Evolutionary conservation across 2,113 vertebrate species (phyloP), one percentile per base, ranked within the genome.

Genomic region (Lophius piscatorius): DNA sequence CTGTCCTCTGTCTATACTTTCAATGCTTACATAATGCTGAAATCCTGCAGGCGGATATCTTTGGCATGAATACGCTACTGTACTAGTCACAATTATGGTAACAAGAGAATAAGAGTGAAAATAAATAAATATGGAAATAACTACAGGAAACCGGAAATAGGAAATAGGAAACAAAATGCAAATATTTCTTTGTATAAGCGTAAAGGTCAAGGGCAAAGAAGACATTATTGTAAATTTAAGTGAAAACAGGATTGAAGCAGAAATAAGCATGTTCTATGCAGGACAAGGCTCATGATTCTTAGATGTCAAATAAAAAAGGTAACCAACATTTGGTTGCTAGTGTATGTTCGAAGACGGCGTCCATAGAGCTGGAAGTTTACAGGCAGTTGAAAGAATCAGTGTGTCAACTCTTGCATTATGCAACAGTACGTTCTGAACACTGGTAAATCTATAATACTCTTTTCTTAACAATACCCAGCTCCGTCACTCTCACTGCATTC

Each of bases 291-390:
- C 22, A 67, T 40, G 50, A 80, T 74, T 83, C 69, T 59, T 69
- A 46, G 39, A 46, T 63, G 64, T 62, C n/a, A n/a, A n/a, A n/a
- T n/a, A n/a, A n/a, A n/a, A n/a, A n/a, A n/a, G n/a, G n/a, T n/a
- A n/a, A n/a, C n/a, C n/a, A n/a, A 61, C 58, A 87, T 87, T 85
- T 83, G 67, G 78, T 83, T 83, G 63, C 33, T 24, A 39, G 65
- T 75, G 79, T 73, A 74, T 57, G 49, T 66, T 72, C 46, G 80
- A 76, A 74, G 68, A 72, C 68, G 23, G 40, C 57, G 45, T 60
- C 41, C 34, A 39, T 63, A 57, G 48, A 14, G 26, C 64, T 68
- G 52, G 38, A 78, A 69, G 74, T 80, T 68, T 52, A 80, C 63
- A 59, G 71, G 50, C 63, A 70, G 63, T 66, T 42, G 46, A 62